These are phyloP conservation scores for Ivindomyrus marchei DNA, from an alignment of 2,113 vertebrate genomes.

Conservation along the genomic window DNA sequence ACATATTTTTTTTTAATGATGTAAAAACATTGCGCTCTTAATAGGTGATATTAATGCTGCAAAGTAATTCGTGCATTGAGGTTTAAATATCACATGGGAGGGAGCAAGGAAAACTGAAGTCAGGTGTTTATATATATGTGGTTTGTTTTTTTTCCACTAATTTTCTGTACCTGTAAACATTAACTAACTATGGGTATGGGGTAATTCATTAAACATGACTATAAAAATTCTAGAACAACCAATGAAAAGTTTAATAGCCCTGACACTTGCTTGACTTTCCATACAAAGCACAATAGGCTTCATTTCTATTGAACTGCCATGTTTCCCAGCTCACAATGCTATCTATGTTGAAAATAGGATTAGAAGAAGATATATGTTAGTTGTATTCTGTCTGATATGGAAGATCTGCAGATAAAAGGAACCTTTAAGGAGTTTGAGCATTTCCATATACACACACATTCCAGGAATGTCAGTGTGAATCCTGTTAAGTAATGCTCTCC, in stretches of 20 bases:
- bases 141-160: constrained; percentile 18
- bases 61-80: constrained; percentile 37
- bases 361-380: constrained; percentile 8
- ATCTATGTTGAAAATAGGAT: constrained; percentile 16
- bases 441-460: constrained; percentile 23
- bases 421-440: constrained; percentile 20
- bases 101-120: constrained; percentile 11
- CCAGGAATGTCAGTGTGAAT: constrained; percentile 18
- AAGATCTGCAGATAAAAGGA: constrained; percentile 20
- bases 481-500: constrained; percentile 20
- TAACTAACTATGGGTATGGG: not conserved
- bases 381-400: constrained; percentile 12
- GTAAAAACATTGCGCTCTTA: not conserved
- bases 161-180: not conserved
- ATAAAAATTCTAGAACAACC: not conserved
- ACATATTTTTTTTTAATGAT: not conserved
- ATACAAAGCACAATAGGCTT: constrained; percentile 11
- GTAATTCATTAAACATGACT: not conserved
- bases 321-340: constrained; percentile 8
- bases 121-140: constrained; percentile 13
- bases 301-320: not conserved
- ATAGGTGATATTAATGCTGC: not conserved
- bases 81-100: constrained; percentile 43
- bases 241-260: not conserved
- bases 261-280: not conserved